Evolutionary conservation across 2,797 vertebrate species (phyloP).

Genomic region (Falco novaeseelandiae): DNA sequence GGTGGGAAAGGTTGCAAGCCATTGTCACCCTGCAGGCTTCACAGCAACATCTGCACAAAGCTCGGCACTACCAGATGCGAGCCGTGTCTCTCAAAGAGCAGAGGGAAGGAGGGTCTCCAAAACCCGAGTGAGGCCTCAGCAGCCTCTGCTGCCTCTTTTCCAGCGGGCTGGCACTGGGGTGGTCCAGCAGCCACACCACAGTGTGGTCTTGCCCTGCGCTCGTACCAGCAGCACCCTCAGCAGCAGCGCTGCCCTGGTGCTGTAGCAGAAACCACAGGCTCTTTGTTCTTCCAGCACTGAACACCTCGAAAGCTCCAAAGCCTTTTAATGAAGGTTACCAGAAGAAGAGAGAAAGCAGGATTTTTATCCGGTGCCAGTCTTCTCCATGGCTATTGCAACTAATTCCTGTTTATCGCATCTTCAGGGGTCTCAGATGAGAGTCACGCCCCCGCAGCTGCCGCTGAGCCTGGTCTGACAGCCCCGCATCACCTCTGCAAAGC

Average conservation of each 20-base stretch:
- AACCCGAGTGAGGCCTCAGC: neutral
- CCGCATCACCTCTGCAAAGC: neutral
- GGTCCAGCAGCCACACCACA: fast-evolving
- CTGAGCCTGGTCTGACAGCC: neutral
- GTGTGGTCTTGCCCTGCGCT: neutral
- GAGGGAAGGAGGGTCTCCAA: neutral
- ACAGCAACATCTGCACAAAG: neutral
- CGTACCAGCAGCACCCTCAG: neutral
- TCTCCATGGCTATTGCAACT: neutral
- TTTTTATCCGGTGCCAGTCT: neutral
- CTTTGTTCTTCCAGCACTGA: neutral
- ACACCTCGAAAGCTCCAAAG: neutral
- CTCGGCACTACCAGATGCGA: neutral
- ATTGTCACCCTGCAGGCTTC: neutral
- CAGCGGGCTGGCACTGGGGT: neutral
- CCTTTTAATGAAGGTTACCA: neutral
- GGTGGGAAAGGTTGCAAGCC: neutral
- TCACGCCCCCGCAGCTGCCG: neutral
- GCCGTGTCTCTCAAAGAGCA: neutral
- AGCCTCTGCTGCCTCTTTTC: neutral
- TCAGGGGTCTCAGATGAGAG: neutral
- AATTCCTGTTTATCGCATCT: neutral
- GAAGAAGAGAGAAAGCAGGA: neutral
- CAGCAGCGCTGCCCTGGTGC: neutral
- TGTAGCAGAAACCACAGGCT: neutral